Evolutionary conservation across 2,888 invertebrate genomes (phyloP), one percentile per base, ranked within the genome.

Genomic region (Aquatica leii): DNA sequence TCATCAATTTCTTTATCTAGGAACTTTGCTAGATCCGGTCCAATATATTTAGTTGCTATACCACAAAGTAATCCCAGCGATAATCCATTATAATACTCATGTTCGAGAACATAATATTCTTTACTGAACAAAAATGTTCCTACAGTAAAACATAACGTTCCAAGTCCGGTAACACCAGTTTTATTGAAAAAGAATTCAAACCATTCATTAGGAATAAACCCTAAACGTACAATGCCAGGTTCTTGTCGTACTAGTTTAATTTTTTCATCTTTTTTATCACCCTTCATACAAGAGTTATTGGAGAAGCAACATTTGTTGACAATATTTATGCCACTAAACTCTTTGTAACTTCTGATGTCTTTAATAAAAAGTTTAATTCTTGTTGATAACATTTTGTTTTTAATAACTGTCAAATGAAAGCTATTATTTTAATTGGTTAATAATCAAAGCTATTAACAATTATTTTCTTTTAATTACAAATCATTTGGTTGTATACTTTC

Each of bases 201-300:
- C 96, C 96, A 98, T 83, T 93, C 91, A 74, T 97, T 96, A 41
- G 98, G 98, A 70, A 99, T 76, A 77, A 97, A 93, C 49, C 93
- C 94, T 74, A 94, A 81, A 59, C 97, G 89, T 60, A 94, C 93
- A 81, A 90, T 90, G 66, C 91, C 90, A 14, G 93, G 89, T 67
- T 88, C 88, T 14, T 85, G 85, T 70, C 93, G 86, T 56, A 88
- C 82, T 14, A 46, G 14, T 37, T 17, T 48, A 17, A 17, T 9
- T 43, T 3, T 5, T 37, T 11, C 12, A 37, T 11, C 2, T 8
- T 43, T 43, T 8, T 2, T 18, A 21, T 48, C 21, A 11, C 9
- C 9, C 4, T 1, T 11, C 18, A 8, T 8, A 20, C 2, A 8
- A 11, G 12, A 18, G 12, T 6, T n/a, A 21, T 18, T 20, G 48